Evolutionary conservation across 1,140 invertebrate species (phyloP).

Genomic region (Caerostris darwini): DNA sequence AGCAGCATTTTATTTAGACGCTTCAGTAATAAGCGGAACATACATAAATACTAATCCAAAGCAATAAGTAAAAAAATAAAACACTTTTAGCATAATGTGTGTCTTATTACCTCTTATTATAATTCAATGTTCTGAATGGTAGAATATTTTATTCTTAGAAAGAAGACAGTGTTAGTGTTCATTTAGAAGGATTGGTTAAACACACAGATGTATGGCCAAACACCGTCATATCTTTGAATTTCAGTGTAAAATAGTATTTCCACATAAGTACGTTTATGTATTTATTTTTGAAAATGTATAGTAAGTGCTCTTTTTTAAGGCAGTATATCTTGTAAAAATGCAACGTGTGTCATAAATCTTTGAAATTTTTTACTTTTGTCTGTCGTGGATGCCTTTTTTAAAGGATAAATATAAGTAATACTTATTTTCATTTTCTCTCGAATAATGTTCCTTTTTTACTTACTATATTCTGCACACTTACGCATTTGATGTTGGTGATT

Average conservation of each 20-base stretch:
- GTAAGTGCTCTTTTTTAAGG: background rate
- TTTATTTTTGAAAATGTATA: background rate
- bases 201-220: background rate
- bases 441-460: background rate
- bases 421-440: background rate
- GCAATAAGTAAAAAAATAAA: conserved; percentile 6
- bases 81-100: background rate
- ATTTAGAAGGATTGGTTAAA: background rate
- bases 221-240: background rate
- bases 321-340: background rate
- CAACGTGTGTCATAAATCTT: background rate
- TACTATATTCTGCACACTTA: background rate
- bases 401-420: background rate
- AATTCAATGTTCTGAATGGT: background rate
- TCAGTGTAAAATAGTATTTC: background rate
- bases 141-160: background rate
- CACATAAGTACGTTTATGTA: background rate
- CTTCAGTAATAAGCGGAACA: background rate
- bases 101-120: background rate
- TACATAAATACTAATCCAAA: background rate
- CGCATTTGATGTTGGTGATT: background rate
- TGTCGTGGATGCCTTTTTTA: background rate
- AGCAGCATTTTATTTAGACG: background rate
- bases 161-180: background rate
- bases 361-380: background rate